Conservation (phyloP, 2,113 vertebrate species). For the Zosterops lateralis region DNA sequence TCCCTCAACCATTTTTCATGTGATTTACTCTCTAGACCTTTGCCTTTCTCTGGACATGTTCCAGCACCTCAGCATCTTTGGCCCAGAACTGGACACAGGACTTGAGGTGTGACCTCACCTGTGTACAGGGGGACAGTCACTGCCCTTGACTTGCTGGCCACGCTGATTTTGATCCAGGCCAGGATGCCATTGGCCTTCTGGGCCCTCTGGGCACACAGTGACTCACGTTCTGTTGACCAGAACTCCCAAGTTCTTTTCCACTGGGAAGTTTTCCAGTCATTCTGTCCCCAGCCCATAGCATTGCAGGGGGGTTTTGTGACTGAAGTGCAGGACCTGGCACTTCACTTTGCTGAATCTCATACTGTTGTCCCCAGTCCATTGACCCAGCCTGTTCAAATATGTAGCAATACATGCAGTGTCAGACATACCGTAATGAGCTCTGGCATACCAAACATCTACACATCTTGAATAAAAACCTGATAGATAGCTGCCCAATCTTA, state of each 20-base stretch:
- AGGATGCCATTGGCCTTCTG: not conserved
- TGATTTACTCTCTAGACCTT: not conserved
- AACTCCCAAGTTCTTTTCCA: not conserved
- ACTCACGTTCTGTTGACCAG: not conserved
- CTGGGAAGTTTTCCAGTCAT: not conserved
- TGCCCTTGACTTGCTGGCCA: not conserved
- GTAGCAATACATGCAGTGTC: not conserved
- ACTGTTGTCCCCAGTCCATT: rapidly evolving
- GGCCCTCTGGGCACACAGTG: not conserved
- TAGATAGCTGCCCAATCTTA: not conserved
- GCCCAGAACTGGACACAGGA: no score
- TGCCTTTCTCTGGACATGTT: not conserved
- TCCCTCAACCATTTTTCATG: not conserved
- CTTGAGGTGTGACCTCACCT: not conserved
- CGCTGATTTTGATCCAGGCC: not conserved
- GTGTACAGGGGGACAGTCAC: rapidly evolving
- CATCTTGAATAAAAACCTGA: not conserved
- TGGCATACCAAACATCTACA: not conserved
- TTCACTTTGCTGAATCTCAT: not conserved
- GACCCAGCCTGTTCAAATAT: not conserved
- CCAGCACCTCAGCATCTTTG: not conserved
- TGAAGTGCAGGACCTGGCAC: not conserved
- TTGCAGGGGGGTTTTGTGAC: not conserved
- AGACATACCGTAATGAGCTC: not conserved
- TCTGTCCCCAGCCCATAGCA: not conserved